Conservation (phyloP, 2,888 invertebrate genomes). For the Tipula lateralis region DNA sequence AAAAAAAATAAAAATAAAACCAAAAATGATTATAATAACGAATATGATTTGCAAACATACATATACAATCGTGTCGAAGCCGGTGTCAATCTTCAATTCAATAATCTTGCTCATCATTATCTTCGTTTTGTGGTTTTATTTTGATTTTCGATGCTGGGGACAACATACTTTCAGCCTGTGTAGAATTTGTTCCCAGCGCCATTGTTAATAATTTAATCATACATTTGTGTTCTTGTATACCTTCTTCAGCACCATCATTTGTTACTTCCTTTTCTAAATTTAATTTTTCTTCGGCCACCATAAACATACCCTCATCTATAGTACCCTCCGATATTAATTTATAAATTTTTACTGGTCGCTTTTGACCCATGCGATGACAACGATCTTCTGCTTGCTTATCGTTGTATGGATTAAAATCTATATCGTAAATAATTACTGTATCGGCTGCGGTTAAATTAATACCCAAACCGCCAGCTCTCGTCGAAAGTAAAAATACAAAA, state of each 20-base stretch:
- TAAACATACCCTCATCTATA: conserved; percentile 89
- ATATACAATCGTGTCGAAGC: not conserved
- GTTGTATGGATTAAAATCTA: conserved; percentile 97
- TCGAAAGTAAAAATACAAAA: conserved; percentile 87
- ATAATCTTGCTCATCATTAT: not conserved
- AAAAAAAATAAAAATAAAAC: not conserved
- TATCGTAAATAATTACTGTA: conserved; percentile 92
- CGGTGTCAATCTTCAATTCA: not conserved
- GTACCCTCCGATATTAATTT: conserved; percentile 79
- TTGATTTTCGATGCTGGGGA: conserved; percentile 35
- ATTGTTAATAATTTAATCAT: conserved; percentile 75
- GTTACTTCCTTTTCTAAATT: conserved; percentile 85
- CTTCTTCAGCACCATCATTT: conserved; percentile 58
- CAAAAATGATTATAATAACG: not conserved
- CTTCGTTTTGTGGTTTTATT: not conserved
- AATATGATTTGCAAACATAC: not conserved
- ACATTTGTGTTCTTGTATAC: conserved; percentile 68
- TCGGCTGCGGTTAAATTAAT: conserved; percentile 93
- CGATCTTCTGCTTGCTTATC: conserved; percentile 97
- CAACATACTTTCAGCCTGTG: conserved; percentile 40
- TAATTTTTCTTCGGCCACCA: conserved; percentile 85
- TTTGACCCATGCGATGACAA: conserved; percentile 72
- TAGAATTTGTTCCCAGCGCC: conserved; percentile 59
- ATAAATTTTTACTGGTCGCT: conserved; percentile 78
- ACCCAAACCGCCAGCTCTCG: conserved; percentile 91